Evolutionary conservation across 2,888 invertebrate species (phyloP).

Genomic region (Silvanus unidentatus): DNA sequence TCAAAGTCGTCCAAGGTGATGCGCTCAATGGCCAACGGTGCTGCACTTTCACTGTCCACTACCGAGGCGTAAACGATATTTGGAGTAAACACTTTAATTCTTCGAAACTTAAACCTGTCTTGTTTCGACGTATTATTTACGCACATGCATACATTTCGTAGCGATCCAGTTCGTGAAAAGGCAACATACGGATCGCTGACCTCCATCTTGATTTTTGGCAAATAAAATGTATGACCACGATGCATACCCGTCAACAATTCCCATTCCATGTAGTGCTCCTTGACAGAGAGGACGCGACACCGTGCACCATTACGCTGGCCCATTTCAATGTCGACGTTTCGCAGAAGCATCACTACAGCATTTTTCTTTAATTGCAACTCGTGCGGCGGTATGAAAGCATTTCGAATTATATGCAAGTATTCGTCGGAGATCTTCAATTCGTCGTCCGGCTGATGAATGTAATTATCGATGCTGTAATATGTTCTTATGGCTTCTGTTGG

Average conservation of each 20-base stretch:
- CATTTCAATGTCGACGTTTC: constrained; percentile 19
- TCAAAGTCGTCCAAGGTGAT: too few relatives aligned
- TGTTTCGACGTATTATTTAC: not conserved
- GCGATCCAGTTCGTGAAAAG: constrained; percentile 13
- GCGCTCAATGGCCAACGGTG: too few relatives aligned
- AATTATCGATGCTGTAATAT: constrained; percentile 10
- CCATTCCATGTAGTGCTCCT: constrained; percentile 2
- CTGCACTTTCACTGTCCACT: not conserved
- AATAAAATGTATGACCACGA: constrained; percentile 10
- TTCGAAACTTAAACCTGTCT: not conserved
- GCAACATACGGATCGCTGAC: constrained; percentile 24
- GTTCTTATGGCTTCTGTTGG: constrained; percentile 3
- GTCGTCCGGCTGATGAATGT: constrained; percentile 8
- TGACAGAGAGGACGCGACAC: too few relatives aligned
- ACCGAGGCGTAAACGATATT: not conserved
- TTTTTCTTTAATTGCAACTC: constrained; percentile 20
- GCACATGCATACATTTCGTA: not conserved
- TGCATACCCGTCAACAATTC: constrained; percentile 10
- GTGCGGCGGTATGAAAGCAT: constrained; percentile 24
- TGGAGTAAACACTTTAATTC: not conserved
- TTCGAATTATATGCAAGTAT: constrained; percentile 13
- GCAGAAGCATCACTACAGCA: constrained; percentile 22
- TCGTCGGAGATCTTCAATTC: constrained; percentile 10
- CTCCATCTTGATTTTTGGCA: constrained; percentile 12
- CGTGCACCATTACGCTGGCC: constrained; percentile 25